Conservation (phyloP, 2,797 vertebrate species). For the Helicolenus hilgendorfi region DNA sequence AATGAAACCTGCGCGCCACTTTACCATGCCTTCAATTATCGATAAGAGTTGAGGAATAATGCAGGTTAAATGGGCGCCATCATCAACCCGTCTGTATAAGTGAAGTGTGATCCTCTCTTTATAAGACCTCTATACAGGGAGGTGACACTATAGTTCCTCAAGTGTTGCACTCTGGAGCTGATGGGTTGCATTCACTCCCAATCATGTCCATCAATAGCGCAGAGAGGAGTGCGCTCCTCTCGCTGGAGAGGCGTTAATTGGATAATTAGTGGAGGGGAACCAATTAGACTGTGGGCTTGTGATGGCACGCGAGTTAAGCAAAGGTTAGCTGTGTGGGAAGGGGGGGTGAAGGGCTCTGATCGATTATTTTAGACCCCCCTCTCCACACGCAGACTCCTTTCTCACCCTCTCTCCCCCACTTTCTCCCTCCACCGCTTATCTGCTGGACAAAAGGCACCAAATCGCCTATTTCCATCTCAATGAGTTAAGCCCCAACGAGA, state of each 20-base stretch:
- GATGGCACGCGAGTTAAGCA: conserved; percentile 92
- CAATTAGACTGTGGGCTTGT: conserved; percentile 89
- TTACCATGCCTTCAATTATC: conserved; percentile 45
- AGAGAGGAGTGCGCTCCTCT: conserved; percentile 61
- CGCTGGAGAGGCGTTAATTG: conserved; percentile 81
- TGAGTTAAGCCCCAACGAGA: conserved; percentile 86
- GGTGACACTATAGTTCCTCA: conserved; percentile 48
- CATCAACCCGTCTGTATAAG: neutral
- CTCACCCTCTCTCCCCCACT: conserved; percentile 49
- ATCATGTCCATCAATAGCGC: conserved; percentile 77
- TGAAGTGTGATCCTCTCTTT: conserved; percentile 38
- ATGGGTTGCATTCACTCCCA: conserved; percentile 68
- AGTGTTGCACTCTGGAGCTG: conserved; percentile 62
- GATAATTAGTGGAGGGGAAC: conserved; percentile 88
- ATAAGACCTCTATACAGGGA: neutral
- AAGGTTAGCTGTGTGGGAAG: conserved; percentile 62
- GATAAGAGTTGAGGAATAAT: conserved; percentile 24
- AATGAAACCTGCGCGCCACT: conserved; percentile 67
- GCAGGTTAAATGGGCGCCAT: conserved; percentile 11
- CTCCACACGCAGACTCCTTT: conserved; percentile 15
- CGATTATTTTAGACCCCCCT: conserved; percentile 58
- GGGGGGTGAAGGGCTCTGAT: conserved; percentile 57
- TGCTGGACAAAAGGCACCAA: conserved; percentile 85
- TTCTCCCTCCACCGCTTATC: conserved; percentile 69
- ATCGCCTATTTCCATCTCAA: conserved; percentile 92